A percentile compares a stretch with the other conserved stretches of the same genome.
phyloP scores from a whole-genome alignment of 2,113 vertebrate species.

The Phyllostomus hastatus region DNA sequence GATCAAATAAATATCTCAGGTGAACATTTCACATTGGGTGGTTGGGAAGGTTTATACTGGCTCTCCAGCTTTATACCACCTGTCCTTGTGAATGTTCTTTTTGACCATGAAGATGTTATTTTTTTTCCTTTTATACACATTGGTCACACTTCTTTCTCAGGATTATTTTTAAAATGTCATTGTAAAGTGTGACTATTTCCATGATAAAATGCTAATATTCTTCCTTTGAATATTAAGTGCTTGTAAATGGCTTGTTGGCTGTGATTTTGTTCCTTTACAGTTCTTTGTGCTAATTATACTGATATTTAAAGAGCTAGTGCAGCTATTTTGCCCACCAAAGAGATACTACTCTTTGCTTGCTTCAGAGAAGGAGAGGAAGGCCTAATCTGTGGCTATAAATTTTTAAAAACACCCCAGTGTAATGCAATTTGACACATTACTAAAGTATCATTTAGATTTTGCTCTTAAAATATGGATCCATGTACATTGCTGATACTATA shows the following conservation, averaged over 20 bases:
- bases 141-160: neutral
- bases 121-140: neutral
- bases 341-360: neutral
- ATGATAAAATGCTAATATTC: slow-evolving; percentile 33
- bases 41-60: neutral
- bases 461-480: slow-evolving; percentile 28
- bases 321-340: neutral
- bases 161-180: slow-evolving; percentile 23
- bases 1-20: neutral
- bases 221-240: slow-evolving; percentile 31
- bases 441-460: slow-evolving; percentile 21
- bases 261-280: neutral
- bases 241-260: slow-evolving; percentile 26
- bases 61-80: neutral
- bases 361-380: neutral
- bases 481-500: neutral
- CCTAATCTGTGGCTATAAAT: neutral
- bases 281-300: neutral
- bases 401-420: neutral
- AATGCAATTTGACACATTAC: neutral
- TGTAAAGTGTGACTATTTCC: neutral
- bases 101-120: neutral
- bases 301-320: neutral
- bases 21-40: neutral
- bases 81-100: neutral